Percentiles rank a stretch among this genome's conserved stretches.
Conservation (phyloP, 2,888 invertebrate genomes). For the Parascotia fuliginaria region DNA sequence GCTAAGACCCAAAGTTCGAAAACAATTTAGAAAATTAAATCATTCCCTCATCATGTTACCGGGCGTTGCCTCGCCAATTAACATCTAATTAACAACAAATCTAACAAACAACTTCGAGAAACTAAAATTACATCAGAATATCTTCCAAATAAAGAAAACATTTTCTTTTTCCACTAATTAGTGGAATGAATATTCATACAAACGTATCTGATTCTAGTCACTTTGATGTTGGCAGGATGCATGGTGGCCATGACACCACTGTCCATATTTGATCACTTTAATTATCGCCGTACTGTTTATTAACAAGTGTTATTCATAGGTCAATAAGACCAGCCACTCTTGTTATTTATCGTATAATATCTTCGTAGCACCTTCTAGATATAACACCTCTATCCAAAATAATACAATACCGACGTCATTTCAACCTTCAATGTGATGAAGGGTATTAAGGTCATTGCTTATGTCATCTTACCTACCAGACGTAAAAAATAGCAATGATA, state of each 20-base stretch:
- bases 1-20: too few relatives aligned
- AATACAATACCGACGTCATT: too few relatives aligned
- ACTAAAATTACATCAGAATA: background rate
- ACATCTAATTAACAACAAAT: background rate
- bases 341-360: slow-evolving; percentile 19
- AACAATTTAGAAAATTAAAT: background rate
- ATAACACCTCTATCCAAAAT: too few relatives aligned
- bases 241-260: slow-evolving; percentile 40
- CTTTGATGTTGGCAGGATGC: slow-evolving; percentile 19
- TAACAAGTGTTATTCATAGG: slow-evolving; percentile 28
- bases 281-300: slow-evolving; percentile 34
- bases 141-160: slow-evolving; percentile 1
- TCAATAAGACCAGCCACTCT: slow-evolving; percentile 25
- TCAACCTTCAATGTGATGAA: too few relatives aligned
- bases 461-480: too few relatives aligned
- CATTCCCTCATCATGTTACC: background rate
- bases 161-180: background rate
- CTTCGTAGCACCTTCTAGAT: too few relatives aligned
- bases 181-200: slow-evolving; percentile 18
- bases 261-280: slow-evolving; percentile 43
- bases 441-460: too few relatives aligned
- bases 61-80: background rate
- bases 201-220: slow-evolving; percentile 25
- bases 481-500: too few relatives aligned
- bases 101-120: slow-evolving; percentile 1